Evolutionary conservation across 2,797 vertebrate genomes (phyloP).

Genomic region (Cheirogaleus major): DNA sequence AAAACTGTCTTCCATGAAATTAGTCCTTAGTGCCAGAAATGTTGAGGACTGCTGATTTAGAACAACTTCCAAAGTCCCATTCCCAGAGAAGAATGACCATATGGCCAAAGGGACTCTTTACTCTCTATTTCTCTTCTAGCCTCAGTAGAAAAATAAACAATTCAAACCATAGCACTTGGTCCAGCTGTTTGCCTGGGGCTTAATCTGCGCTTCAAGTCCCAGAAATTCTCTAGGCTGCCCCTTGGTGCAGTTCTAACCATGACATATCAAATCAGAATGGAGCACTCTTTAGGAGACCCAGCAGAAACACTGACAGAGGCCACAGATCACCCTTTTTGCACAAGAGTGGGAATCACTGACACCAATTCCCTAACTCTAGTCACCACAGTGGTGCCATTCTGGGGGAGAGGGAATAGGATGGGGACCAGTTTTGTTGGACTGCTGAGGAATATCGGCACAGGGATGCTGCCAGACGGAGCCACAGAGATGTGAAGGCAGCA

Average conservation of each 20-base stretch:
- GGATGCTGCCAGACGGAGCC: background rate
- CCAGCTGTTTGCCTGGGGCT: background rate
- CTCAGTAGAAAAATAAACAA: background rate
- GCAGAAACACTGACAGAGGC: background rate
- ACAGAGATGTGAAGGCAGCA: background rate
- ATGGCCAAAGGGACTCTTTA: background rate
- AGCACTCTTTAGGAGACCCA: background rate
- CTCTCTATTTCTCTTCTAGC: background rate
- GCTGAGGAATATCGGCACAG: background rate
- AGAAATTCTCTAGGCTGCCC: background rate
- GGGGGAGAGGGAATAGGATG: background rate
- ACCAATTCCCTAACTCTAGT: background rate
- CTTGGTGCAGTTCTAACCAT: background rate
- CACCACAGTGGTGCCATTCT: background rate
- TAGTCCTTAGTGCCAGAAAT: too few species aligned
- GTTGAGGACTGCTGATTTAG: background rate
- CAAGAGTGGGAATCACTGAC: background rate
- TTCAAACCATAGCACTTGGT: background rate
- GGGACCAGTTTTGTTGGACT: background rate
- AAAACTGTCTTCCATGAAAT: too few species aligned
- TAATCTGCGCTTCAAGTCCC: background rate
- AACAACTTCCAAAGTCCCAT: background rate
- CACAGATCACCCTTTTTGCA: background rate
- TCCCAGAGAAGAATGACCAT: background rate
- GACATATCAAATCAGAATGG: background rate